Evolutionary conservation across 2,797 vertebrate species (phyloP).

Genomic region (Pelochelys cantorii): DNA sequence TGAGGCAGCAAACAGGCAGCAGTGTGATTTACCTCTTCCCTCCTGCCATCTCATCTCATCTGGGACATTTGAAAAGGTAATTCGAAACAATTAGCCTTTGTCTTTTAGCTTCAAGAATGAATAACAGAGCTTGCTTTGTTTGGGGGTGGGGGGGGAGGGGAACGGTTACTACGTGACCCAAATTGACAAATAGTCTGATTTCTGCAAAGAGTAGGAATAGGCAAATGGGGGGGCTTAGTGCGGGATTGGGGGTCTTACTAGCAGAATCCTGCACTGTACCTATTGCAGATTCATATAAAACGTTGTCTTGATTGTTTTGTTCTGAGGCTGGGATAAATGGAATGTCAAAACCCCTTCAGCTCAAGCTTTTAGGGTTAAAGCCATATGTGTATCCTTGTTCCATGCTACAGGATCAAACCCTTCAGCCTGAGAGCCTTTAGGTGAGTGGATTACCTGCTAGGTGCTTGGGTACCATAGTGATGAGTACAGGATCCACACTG

Average conservation of each 20-base stretch:
- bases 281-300: not conserved
- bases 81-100: slow-evolving; percentile 76
- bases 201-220: not conserved
- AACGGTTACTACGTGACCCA: slow-evolving; percentile 34
- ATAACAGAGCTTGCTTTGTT: slow-evolving; percentile 41
- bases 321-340: not conserved
- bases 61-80: slow-evolving; percentile 45
- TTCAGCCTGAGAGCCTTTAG: fast-evolving
- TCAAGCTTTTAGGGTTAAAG: not conserved
- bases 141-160: slow-evolving; percentile 1
- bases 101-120: slow-evolving; percentile 64
- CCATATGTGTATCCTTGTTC: fast-evolving
- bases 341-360: not conserved
- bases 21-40: slow-evolving; percentile 71
- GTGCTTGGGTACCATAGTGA: fast-evolving
- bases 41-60: slow-evolving; percentile 72
- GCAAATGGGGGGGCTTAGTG: not conserved
- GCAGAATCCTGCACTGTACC: not conserved
- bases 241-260: not conserved
- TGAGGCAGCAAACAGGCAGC: slow-evolving; percentile 66
- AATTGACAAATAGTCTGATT: not conserved
- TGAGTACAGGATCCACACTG: not conserved
- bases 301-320: not conserved
- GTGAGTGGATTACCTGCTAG: not conserved
- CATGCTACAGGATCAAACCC: not conserved